Conservation (phyloP, 2,888 invertebrate genomes). For the Selenia dentaria region DNA sequence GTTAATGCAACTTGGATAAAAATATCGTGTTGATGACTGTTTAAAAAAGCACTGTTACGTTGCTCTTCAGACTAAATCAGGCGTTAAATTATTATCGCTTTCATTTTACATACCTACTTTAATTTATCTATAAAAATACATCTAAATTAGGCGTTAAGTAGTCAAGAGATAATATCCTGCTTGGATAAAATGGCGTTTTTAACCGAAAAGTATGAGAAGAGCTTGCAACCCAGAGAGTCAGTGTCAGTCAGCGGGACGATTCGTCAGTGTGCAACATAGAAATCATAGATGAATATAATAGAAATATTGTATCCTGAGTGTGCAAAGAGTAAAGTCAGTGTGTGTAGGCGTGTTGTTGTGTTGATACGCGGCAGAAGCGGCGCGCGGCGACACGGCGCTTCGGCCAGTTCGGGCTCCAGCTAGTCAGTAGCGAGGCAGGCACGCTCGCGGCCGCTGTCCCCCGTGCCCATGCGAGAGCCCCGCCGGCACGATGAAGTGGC, state of each 20-base stretch:
- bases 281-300: too few relatives aligned
- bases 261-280: conserved; percentile 16
- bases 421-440: conserved; percentile 59
- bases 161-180: background rate
- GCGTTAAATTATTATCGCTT: conserved; percentile 2
- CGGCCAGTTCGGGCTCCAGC: conserved; percentile 53
- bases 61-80: conserved; percentile 5
- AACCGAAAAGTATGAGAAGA: conserved; percentile 12
- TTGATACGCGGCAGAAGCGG: conserved; percentile 50
- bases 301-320: conserved; percentile 5
- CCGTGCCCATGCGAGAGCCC: conserved; percentile 57
- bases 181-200: conserved; percentile 7
- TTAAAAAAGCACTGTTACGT: background rate
- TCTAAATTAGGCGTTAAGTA: too few relatives aligned
- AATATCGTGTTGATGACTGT: background rate
- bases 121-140: too few relatives aligned
- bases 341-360: conserved; percentile 53
- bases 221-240: conserved; percentile 30
- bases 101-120: too few relatives aligned
- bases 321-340: conserved; percentile 28
- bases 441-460: conserved; percentile 48
- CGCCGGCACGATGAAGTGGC: conserved; percentile 75
- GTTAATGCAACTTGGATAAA: conserved; percentile 6
- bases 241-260: conserved; percentile 23
- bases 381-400: conserved; percentile 49